Evolutionary conservation across 2,797 vertebrate species (phyloP).

Genomic region (Okamejei kenojei): DNA sequence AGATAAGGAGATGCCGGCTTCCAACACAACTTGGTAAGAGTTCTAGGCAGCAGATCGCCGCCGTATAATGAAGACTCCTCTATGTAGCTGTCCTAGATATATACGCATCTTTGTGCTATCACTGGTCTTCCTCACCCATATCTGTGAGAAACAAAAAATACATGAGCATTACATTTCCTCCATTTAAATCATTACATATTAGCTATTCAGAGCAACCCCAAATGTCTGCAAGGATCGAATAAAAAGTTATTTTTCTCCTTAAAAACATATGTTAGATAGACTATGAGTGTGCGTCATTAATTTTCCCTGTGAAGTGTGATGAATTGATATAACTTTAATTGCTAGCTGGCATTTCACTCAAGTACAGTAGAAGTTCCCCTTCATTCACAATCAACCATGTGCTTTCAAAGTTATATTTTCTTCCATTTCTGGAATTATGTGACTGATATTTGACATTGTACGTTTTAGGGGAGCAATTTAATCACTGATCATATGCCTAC

Average conservation of each 20-base stretch:
- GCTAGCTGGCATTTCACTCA: not conserved
- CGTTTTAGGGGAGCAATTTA: not conserved
- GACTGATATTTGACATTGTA: not conserved
- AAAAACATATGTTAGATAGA: not conserved
- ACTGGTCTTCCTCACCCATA: slow-evolving; percentile 97
- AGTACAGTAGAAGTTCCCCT: not conserved
- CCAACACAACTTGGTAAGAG: slow-evolving; percentile 6
- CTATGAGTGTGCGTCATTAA: not conserved
- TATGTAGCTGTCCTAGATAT: slow-evolving; percentile 94
- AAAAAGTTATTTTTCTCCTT: not conserved
- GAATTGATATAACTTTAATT: not conserved
- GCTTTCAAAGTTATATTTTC: not conserved
- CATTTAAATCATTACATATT: not conserved
- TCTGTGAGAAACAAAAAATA: slow-evolving; percentile 56
- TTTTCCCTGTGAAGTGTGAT: not conserved
- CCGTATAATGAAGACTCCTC: slow-evolving; percentile 93
- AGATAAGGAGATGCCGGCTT: not conserved
- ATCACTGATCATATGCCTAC: too few species aligned
- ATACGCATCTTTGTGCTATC: slow-evolving; percentile 99
- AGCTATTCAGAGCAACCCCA: not conserved
- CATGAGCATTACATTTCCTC: not conserved
- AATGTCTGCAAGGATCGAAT: not conserved
- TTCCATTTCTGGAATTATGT: not conserved
- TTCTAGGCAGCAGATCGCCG: slow-evolving; percentile 86
- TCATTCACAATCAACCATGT: not conserved